phyloP scores from a whole-genome alignment of 2,797 vertebrate species.

The Echiichthys vipera region DNA sequence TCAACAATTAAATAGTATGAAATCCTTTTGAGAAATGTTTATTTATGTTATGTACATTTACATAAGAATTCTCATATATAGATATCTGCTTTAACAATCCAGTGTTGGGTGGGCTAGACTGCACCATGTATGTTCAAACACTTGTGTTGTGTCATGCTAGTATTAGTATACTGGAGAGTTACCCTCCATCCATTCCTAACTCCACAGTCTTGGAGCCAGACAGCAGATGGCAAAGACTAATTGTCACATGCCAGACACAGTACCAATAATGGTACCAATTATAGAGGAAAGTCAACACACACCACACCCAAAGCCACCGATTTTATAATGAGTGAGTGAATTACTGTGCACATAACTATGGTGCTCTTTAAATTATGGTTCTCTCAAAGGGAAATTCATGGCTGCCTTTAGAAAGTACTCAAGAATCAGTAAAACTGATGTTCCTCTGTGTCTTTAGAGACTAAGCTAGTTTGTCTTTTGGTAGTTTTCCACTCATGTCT shows the following conservation, averaged over 20 bases:
- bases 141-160: not conserved
- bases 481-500: constrained; percentile 6
- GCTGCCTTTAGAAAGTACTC: not conserved
- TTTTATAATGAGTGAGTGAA: constrained; percentile 15
- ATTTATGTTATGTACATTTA: not conserved
- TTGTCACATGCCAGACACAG: constrained; percentile 48
- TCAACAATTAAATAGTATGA: not conserved
- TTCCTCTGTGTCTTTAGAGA: not conserved
- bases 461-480: not conserved
- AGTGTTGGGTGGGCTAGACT: not conserved
- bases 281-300: constrained; percentile 31
- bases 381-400: not conserved
- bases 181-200: constrained; percentile 23
- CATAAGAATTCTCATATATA: not conserved
- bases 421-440: not conserved
- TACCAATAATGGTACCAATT: constrained; percentile 51
- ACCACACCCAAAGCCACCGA: constrained; percentile 36
- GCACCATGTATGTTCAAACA: not conserved
- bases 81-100: not conserved
- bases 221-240: constrained; percentile 64
- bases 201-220: constrained; percentile 44
- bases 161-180: constrained; percentile 11
- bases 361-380: constrained; percentile 9
- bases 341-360: constrained; percentile 12
- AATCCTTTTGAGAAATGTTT: too few species aligned